Conservation (phyloP, 2,888 invertebrate genomes). For the Leistus spinibarbis region DNA sequence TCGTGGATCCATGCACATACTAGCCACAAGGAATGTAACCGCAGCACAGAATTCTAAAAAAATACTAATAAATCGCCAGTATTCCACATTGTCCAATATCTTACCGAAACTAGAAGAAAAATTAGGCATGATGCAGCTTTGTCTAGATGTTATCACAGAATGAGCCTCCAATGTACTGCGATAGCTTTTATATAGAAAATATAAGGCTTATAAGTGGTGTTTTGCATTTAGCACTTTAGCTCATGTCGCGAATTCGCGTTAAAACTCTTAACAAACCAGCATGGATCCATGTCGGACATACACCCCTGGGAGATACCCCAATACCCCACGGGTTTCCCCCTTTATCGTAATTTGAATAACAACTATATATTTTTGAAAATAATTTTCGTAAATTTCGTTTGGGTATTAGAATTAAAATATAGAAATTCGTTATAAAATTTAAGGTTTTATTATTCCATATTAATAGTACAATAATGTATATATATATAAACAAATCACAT, state of each 20-base stretch:
- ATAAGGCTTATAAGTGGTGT: neutral
- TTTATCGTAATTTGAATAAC: neutral
- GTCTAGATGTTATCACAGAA: conserved; percentile 16
- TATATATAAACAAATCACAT: neutral
- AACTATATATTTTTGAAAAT: neutral
- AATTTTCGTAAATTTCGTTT: neutral
- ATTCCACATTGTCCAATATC: neutral
- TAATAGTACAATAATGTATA: neutral
- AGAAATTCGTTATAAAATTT: conserved; percentile 29
- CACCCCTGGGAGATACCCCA: neutral
- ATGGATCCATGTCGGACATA: conserved; percentile 16
- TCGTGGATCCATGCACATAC: conserved; percentile 54
- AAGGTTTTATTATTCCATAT: neutral
- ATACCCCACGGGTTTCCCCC: neutral
- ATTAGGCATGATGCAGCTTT: conserved; percentile 2
- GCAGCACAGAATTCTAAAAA: conserved; percentile 46
- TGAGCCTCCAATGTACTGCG: neutral
- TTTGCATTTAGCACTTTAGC: conserved; percentile 38
- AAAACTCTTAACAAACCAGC: conserved; percentile 27
- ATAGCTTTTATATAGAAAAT: neutral
- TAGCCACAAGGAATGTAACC: conserved; percentile 48
- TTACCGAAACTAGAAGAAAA: neutral
- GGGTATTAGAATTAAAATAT: neutral
- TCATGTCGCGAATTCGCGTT: conserved; percentile 15
- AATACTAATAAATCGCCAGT: neutral